Base-by-base conservation (phyloP, 2,888 invertebrate genomes). In the Netelia melanura region DNA sequence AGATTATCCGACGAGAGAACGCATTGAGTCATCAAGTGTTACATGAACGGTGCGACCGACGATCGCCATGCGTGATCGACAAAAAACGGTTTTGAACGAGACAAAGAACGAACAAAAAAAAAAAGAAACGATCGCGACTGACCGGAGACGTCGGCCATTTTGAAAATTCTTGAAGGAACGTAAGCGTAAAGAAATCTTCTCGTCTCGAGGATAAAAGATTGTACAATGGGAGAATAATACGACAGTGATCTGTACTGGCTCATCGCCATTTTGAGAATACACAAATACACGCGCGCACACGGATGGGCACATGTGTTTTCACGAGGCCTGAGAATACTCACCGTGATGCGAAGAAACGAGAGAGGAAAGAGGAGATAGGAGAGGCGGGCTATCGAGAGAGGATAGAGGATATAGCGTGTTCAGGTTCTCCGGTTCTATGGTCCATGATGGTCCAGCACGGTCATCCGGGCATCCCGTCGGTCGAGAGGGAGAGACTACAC, bases 311-410 rank as follows among this genome's bases (percentile, higher is more conserved):
- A 58, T 9, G 23, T 38, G 72, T 61, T 81, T 74, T 72, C 17
- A 65, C 21, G 70, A 77, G 30, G 62, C 81, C 48, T 78, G 38
- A 58, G 79, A 85, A 74, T 78, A 68, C 25, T 14, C 44, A 62
- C 11, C 11, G 77, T 62, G 81, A 43, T 77, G 72, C 52, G 68
- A 62, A 58, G 82, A 85, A 70, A 74, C 38, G 65, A 70, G 64
- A 81, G 54, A 58, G n/a, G 30, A 74, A 48, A 54, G 79, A 75
- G 62, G 58, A 56, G 58, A 70, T 48, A 56, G 78, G 84, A 81
- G 79, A 84, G 85, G 86, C 84, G 86, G 86, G 85, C 77, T 85
- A 83, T 78, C 67, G 80, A 86, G 85, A 75, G 64, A 56, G 80
- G 70, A 81, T 72, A 68, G 48, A 65, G 64, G 80, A 74, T 74